Percentiles rank a stretch among this genome's conserved stretches.
These are phyloP conservation scores for Lydus trimaculatus DNA, from an alignment of 2,888 invertebrate genomes.

Conservation along the genomic window DNA sequence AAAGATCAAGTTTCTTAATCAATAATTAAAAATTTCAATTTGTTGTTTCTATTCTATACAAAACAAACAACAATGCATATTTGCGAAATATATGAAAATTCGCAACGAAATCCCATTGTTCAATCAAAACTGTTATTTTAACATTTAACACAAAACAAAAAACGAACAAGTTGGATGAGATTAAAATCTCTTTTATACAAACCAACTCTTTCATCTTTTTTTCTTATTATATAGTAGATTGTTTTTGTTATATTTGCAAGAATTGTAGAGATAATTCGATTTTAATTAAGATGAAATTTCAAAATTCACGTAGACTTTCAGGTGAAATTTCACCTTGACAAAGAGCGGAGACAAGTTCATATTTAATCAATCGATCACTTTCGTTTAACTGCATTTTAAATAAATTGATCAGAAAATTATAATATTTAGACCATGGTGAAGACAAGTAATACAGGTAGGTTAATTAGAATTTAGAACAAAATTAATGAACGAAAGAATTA, in stretches of 20 bases:
- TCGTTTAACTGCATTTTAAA: too few species aligned
- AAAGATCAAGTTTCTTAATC: constrained; percentile 5
- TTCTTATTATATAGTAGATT: too few species aligned
- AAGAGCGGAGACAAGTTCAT: constrained; percentile 20
- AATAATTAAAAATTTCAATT: background rate
- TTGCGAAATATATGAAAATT: background rate
- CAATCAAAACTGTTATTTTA: background rate
- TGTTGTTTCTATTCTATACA: background rate
- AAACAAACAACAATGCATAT: background rate
- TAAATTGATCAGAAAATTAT: too few species aligned
- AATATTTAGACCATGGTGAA: background rate
- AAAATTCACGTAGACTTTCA: background rate
- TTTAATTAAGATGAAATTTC: background rate
- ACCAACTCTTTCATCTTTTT: too few species aligned
- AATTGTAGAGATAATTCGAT: background rate
- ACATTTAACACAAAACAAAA: too few species aligned
- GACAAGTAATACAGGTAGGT: background rate
- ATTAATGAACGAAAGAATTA: too few species aligned
- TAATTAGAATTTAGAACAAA: background rate
- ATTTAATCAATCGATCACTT: constrained; percentile 18
- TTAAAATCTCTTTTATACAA: background rate
- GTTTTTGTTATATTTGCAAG: background rate
- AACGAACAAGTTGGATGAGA: background rate
- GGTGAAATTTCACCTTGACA: constrained; percentile 25
- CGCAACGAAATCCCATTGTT: background rate